A percentile compares a stretch with the other conserved stretches of the same genome.
Evolutionary conservation across 2,797 vertebrate species (phyloP).

Genomic region (Ispidina lecontei): DNA sequence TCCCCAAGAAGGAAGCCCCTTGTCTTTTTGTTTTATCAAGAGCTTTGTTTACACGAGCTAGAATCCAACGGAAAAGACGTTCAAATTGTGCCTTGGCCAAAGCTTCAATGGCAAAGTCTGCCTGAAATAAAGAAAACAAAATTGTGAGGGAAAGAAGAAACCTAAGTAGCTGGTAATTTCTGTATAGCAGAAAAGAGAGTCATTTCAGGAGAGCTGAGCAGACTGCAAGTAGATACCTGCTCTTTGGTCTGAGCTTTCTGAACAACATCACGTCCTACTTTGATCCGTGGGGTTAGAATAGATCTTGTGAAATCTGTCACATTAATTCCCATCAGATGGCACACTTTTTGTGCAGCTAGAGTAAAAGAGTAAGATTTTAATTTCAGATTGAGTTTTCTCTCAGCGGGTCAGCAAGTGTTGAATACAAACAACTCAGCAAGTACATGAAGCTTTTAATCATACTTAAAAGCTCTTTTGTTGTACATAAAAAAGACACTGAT

Average conservation of each 20-base stretch:
- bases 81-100: conserved; percentile 95
- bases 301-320: conserved; percentile 97
- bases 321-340: conserved; percentile 94
- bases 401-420: neutral
- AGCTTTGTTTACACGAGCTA: conserved; percentile 92
- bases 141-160: neutral
- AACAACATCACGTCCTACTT: conserved; percentile 95
- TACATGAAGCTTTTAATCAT: neutral
- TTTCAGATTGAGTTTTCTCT: neutral
- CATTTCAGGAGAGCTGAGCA: neutral
- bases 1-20: conserved; percentile 95
- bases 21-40: conserved; percentile 96
- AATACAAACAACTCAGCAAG: neutral
- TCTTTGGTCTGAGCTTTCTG: conserved; percentile 99
- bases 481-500: neutral
- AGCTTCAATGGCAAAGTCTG: conserved; percentile 93
- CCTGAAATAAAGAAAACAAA: conserved; percentile 73
- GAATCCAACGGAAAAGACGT: conserved; percentile 94
- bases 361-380: neutral
- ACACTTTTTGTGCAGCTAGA: conserved; percentile 95
- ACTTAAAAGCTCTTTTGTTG: neutral
- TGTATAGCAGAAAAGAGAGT: neutral
- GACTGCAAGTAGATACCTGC: conserved; percentile 81
- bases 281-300: conserved; percentile 96
- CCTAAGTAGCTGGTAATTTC: neutral